Evolutionary conservation across 2,113 vertebrate species (phyloP), one percentile per base, ranked within the genome.

Genomic region (Odontophorus gujanensis): DNA sequence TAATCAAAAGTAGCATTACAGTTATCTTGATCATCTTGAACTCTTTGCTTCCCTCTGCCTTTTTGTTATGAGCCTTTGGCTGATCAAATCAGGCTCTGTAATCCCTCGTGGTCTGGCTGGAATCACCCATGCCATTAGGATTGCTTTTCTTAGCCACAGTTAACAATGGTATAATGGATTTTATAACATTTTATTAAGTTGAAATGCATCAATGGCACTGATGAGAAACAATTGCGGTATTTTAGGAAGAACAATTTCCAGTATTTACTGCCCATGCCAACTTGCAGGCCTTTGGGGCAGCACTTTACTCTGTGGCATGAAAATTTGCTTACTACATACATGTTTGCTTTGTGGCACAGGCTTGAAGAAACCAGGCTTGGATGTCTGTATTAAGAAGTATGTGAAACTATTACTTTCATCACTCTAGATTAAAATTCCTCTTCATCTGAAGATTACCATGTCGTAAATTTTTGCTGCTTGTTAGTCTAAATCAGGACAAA

Each of bases 161-260:
- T 95, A 95, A 93, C 81, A 92, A 65, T 51, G 36, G 85, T 51
- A 6, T 80, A 85, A 94, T 87, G 81, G 91, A 79, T 91, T 89
- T 93, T 66, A 91, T 36, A 91, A 92, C 83, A 73, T 95, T 95
- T 95, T 95, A 96, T 95, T 96, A 96, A 91, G 81, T 85, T 95
- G 55, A 93, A 96, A 87, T 71, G 68, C 75, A 95, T 93, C 81
- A 89, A 55, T 87, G 83, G 51, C 72, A 71, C 45, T 85, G 89
- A 89, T 80, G 75, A 95, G 73, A 95, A 94, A 91, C 68, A 92
- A 48, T 59, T 82, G 85, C 83, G 89, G 91, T 92, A 88, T 95
- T 92, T 90, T 76, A 94, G 79, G 87, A 93, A 89, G 75, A 89
- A 86, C 18, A 32, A 61, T 81, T 94, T 91, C 65, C 87, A 97